phyloP scores from a whole-genome alignment of 2,797 vertebrate species.

The Eulemur mongoz region DNA sequence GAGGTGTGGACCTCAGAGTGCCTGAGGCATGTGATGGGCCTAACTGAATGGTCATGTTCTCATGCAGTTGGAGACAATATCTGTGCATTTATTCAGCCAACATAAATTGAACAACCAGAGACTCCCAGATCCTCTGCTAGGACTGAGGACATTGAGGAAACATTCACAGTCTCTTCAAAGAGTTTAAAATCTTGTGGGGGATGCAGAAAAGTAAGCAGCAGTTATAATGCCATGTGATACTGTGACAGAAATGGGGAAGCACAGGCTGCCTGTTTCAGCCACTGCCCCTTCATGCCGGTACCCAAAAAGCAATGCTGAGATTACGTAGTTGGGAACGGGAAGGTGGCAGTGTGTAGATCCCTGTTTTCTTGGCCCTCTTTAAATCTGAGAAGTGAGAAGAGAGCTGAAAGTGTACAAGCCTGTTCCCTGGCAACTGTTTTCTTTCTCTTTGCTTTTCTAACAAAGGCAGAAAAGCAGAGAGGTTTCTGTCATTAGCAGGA shows the following conservation, averaged over 20 bases:
- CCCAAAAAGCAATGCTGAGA: not conserved
- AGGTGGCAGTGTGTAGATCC: not conserved
- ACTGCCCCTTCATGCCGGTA: not conserved
- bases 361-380: not conserved
- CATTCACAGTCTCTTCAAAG: not conserved
- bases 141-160: not conserved
- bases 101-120: not conserved
- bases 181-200: not conserved
- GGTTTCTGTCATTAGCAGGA: not conserved
- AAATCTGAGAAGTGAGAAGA: not conserved
- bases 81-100: not conserved
- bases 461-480: not conserved
- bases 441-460: not conserved
- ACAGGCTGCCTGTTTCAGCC: not conserved
- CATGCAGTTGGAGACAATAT: not conserved
- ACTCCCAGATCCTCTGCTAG: not conserved
- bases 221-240: not conserved
- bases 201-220: not conserved
- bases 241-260: not conserved
- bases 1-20: not conserved
- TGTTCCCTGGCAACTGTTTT: not conserved
- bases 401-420: not conserved
- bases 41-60: not conserved
- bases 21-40: not conserved
- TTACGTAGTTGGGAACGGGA: not conserved